A percentile compares a stretch with the other conserved stretches of the same genome.
Conservation (phyloP, 1,140 invertebrate genomes). For the Ruditapes philippinarum region DNA sequence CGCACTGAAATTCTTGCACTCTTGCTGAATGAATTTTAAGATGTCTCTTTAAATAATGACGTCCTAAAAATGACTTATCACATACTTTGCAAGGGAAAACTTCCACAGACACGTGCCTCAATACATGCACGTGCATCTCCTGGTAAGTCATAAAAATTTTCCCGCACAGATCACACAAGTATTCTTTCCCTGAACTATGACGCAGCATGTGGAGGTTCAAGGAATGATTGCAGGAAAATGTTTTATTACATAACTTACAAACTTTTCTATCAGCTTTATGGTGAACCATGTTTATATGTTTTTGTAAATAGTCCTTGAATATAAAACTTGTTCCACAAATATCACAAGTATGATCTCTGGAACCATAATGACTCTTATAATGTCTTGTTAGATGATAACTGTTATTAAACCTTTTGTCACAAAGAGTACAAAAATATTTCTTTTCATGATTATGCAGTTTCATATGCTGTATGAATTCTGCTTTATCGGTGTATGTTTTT, state of each 20-base stretch:
- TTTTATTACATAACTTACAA: too few species aligned
- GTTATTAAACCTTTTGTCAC: background rate
- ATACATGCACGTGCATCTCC: background rate
- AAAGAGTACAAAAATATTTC: background rate
- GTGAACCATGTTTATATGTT: background rate
- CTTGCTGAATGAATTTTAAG: too few species aligned
- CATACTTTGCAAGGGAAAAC: background rate
- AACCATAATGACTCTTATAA: background rate
- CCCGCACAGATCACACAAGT: background rate
- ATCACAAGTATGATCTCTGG: background rate
- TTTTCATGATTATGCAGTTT: background rate
- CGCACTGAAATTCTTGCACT: background rate
- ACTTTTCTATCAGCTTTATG: too few species aligned
- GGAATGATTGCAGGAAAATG: too few species aligned
- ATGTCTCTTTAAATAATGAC: too few species aligned
- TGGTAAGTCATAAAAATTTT: background rate
- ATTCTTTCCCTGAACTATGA: too few species aligned
- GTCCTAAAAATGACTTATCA: background rate
- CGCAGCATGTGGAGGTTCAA: too few species aligned
- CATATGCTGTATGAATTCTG: background rate
- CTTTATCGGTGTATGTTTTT: background rate
- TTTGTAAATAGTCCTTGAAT: background rate
- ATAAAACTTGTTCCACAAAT: background rate
- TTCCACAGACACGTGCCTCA: background rate
- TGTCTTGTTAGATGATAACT: background rate